Base-by-base conservation (phyloP, 2,888 invertebrate genomes). In the Epiblema foenella region DNA sequence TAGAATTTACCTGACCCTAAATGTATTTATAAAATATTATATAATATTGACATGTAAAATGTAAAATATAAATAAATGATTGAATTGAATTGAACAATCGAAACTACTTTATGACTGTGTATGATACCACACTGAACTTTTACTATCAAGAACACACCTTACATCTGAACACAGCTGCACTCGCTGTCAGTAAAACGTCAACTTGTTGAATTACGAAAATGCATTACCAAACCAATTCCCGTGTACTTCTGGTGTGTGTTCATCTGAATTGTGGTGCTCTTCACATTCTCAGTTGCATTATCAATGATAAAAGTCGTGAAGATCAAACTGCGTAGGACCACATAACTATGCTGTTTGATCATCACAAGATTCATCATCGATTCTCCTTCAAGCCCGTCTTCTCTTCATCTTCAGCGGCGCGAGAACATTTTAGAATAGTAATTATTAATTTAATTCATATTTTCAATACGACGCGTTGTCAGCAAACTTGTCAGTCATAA, bases 301-400 rank as follows among this genome's bases (percentile, higher is more conserved):
- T 56, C 49, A 60, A 66, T 54, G 60, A 46, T 20, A 24, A 54
- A 3, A 66, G 70, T 60, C 49, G 66, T 70, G 70, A 70, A 66
- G 65, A 70, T 70, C 70, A 70, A 70, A 70, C 65, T 70, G 70
- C 70, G 70, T 70, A 70, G 70, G 59, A 37, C 46, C 20, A 20
- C 33, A 33, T 33, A 65, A 60, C 70, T 70, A 70, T 65, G 70
- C 70, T 15, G 12, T 49, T 49, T 70, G 70, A 70, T 66, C 65
- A 1, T 70, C 70, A 70, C 59, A 49, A 60, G 65, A 42, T 24
- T 59, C 54, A 37, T 60, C 65, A 70, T 66, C 17, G 15, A 70
- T 54, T 54, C 63, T 39, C 20, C 39, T 64, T 29, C 33, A 33
- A 8, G 15, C 10, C 5, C 12, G 29, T 12, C 4, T 15, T 11